Base-by-base conservation (phyloP, 2,888 invertebrate species). In the Drosophila recens region DNA sequence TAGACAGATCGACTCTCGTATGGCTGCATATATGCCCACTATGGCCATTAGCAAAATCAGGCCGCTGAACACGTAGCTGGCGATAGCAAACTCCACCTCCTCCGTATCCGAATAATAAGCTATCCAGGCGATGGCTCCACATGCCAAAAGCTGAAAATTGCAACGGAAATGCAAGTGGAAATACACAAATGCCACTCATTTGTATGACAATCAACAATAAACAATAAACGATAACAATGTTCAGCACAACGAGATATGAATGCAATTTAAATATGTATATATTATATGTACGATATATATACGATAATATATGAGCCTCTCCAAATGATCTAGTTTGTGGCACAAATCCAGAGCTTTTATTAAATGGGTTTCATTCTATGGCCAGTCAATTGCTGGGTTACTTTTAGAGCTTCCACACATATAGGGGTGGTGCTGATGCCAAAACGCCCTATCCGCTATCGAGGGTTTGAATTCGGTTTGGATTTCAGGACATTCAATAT, bases 11-110 rank as follows among this genome's bases (percentile, higher is more conserved):
- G 96, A 97, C 93, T 98, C 97, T 76, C 96, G 95, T 78, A 96
- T 95, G 3, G 97, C 97, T 33, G 97, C 98, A 91, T 97, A 97
- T 93, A 97, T 97, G 71, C 97, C 97, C 91, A 97, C 95, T 93
- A 97, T 96, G 20, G 86, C 80, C 30, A 91, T 85, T 3, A 90
- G 4, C 13, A 91, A 13, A 13, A 90, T 86, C 13, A 91, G 51
- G 27, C 82, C 71, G 46, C 83, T 82, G 10, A 76, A 71, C 30
- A 88, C 71, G 40, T 87, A 91, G 45, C 80, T 80, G 20, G 79
- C 79, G 54, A 90, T 87, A 11, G 79, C 81, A n/a, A 80, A 75
- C 15, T 75, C 84, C 27, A 79, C 69, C 38, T 56, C 67, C 58
- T 87, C 80, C 40, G 75, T 72, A 23, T 88, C 87, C 9, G 88